A percentile compares a stretch with the other conserved stretches of the same genome.
Evolutionary conservation across 2,113 vertebrate species (phyloP).

Genomic region (Phoxinus phoxinus): DNA sequence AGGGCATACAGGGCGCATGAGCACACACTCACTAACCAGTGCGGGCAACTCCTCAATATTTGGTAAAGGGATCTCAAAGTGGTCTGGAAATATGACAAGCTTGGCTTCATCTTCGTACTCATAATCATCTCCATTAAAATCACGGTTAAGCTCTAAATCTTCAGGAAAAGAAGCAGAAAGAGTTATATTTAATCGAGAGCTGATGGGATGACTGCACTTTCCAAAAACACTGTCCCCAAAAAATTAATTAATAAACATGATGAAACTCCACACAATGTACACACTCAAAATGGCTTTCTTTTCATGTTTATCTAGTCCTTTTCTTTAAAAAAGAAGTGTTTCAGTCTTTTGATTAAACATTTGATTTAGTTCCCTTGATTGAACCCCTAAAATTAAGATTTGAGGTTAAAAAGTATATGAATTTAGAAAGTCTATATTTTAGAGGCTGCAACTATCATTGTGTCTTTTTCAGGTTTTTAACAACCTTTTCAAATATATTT

Average conservation of each 20-base stretch:
- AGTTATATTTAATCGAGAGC: not conserved
- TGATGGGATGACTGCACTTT: slow-evolving; percentile 62
- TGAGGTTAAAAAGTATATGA: not conserved
- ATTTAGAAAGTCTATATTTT: not conserved
- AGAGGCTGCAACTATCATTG: not conserved
- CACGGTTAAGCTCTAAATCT: slow-evolving; percentile 93
- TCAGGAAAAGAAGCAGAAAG: slow-evolving; percentile 67
- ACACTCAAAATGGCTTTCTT: not conserved
- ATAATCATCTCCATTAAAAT: slow-evolving; percentile 92
- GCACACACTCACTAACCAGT: slow-evolving; percentile 87
- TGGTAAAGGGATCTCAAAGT: slow-evolving; percentile 96
- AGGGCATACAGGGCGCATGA: slow-evolving; percentile 50
- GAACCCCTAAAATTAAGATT: not conserved
- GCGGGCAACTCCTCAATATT: slow-evolving; percentile 99
- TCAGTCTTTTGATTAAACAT: not conserved
- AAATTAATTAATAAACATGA: not conserved
- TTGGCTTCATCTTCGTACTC: slow-evolving; percentile 98
- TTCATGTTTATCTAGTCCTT: not conserved
- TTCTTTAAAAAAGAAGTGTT: too few species aligned
- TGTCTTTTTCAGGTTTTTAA: not conserved
- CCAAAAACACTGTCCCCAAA: not conserved
- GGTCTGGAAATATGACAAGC: slow-evolving; percentile 98
- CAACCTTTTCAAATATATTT: not conserved
- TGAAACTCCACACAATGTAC: slow-evolving; percentile 6
- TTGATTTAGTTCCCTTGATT: not conserved